phyloP scores from a whole-genome alignment of 2,797 vertebrate genomes.

The Cyprinodon diabolis region DNA sequence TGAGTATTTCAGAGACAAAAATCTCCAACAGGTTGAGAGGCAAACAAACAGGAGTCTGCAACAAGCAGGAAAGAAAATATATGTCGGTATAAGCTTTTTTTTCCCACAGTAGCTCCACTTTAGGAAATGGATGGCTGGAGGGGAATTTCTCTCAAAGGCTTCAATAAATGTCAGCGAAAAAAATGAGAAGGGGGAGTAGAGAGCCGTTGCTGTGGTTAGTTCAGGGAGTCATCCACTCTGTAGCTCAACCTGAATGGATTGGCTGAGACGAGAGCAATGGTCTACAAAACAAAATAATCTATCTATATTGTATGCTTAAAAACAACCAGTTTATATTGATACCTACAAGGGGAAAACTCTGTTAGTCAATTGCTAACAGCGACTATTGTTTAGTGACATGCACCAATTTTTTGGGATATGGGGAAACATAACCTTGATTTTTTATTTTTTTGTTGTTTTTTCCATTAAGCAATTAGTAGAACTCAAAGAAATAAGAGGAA shows the following conservation, averaged over 20 bases:
- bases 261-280: slow-evolving; percentile 42
- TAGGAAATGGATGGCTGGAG: slow-evolving; percentile 79
- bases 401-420: background rate
- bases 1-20: slow-evolving; percentile 29
- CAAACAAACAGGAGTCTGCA: slow-evolving; percentile 25
- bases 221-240: slow-evolving; percentile 73
- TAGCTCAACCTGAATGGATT: slow-evolving; percentile 63
- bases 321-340: slow-evolving; percentile 35
- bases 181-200: slow-evolving; percentile 66
- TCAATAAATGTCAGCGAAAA: slow-evolving; percentile 80
- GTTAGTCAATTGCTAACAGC: background rate
- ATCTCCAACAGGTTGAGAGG: slow-evolving; percentile 19
- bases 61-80: slow-evolving; percentile 23
- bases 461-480: background rate
- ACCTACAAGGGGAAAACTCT: slow-evolving; percentile 26
- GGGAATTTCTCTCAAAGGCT: slow-evolving; percentile 80
- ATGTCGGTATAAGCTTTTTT: slow-evolving; percentile 36
- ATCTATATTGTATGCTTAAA: slow-evolving; percentile 52
- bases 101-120: slow-evolving; percentile 70
- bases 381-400: background rate
- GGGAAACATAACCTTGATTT: too few species aligned
- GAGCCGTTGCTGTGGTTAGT: slow-evolving; percentile 56
- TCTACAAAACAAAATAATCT: slow-evolving; percentile 67
- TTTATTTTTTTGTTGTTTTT: background rate
- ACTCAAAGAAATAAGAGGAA: background rate